These are phyloP conservation scores for Drosophila acutilabella DNA, from an alignment of 2,888 invertebrate species.

Conservation along the genomic window DNA sequence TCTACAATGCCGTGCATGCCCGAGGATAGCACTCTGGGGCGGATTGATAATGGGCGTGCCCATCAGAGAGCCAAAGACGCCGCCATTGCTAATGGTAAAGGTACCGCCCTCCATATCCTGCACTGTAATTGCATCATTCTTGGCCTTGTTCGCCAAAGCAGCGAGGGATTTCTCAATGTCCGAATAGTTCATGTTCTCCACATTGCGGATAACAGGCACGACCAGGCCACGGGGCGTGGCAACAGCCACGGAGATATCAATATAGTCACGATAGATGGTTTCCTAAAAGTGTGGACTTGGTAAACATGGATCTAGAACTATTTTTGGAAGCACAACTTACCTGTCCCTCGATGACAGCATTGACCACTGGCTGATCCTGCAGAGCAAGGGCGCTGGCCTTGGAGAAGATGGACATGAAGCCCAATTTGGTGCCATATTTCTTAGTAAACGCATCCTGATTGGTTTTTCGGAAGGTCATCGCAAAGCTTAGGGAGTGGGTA, in stretches of 20 bases:
- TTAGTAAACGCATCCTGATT: conserved; percentile 96
- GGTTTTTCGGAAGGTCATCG: conserved; percentile 96
- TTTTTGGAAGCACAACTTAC: conserved; percentile 44
- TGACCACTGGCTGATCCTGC: conserved; percentile 97
- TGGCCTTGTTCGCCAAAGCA: conserved; percentile 96
- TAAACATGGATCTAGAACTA: background rate
- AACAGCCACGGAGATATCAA: conserved; percentile 99
- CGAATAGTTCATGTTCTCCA: conserved; percentile 97
- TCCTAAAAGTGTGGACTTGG: conserved; percentile 71
- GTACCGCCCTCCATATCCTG: conserved; percentile 99
- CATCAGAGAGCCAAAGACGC: conserved; percentile 98
- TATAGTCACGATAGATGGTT: conserved; percentile 94
- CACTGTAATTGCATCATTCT: conserved; percentile 93
- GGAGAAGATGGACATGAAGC: conserved; percentile 99
- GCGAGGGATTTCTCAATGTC: conserved; percentile 96
- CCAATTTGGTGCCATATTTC: conserved; percentile 97
- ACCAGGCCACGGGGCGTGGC: conserved; percentile 99
- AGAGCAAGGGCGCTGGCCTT: conserved; percentile 97
- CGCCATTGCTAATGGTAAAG: conserved; percentile 99
- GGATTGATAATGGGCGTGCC: conserved; percentile 99
- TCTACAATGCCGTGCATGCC: conserved; percentile 99
- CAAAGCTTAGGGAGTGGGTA: conserved; percentile 87
- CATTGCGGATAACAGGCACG: conserved; percentile 97
- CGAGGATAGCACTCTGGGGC: conserved; percentile 98
- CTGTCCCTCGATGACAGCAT: conserved; percentile 97